Conservation (phyloP, 2,797 vertebrate species). For the Galago senegalensis region DNA sequence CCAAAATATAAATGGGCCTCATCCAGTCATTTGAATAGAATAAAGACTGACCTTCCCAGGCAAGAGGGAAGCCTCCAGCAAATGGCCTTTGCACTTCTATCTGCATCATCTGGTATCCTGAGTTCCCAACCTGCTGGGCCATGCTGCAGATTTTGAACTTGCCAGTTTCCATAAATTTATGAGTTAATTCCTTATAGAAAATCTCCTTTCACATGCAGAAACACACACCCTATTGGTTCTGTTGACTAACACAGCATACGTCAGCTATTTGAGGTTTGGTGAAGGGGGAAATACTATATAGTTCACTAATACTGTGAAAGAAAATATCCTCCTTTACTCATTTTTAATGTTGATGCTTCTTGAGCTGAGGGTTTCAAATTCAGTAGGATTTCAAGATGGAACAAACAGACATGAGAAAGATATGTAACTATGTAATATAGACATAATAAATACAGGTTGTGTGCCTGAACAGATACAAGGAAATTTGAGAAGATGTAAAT, state of each 20-base stretch:
- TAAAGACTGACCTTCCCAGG: neutral
- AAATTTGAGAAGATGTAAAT: neutral
- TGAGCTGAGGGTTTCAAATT: constrained; percentile 15
- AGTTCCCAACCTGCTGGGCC: neutral
- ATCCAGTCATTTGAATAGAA: neutral
- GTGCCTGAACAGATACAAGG: neutral
- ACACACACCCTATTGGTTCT: neutral
- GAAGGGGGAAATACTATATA: neutral
- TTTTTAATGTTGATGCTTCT: constrained; percentile 58
- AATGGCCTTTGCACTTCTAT: neutral
- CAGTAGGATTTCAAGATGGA: constrained; percentile 3
- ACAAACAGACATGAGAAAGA: constrained; percentile 15
- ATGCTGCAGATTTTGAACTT: neutral
- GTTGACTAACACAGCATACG: neutral
- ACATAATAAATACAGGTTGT: neutral
- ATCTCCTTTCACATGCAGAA: neutral
- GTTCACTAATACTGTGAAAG: neutral
- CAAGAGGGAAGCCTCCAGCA: neutral
- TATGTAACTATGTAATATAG: neutral
- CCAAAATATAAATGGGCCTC: neutral
- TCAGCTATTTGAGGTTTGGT: neutral
- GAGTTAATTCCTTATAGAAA: neutral
- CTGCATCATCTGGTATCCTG: neutral
- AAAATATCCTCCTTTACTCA: neutral
- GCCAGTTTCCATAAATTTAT: neutral